Evolutionary conservation across 2,113 vertebrate genomes (phyloP).

Genomic region (Thunnus thynnus): DNA sequence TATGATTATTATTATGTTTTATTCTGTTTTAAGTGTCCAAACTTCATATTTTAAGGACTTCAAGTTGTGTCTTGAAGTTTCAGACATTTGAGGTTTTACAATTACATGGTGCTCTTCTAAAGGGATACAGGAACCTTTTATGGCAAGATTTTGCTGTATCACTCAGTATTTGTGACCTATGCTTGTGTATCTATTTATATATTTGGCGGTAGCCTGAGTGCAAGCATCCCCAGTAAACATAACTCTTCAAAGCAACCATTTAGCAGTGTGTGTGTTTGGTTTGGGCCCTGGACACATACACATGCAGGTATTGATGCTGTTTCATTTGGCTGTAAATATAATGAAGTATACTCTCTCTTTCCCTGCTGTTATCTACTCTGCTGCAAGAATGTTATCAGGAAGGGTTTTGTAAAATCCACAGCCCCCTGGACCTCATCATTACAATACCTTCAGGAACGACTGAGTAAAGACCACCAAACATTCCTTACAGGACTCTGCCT

Average conservation of each 20-base stretch:
- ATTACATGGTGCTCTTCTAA: too few relatives aligned
- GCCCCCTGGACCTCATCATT: background rate
- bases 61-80: background rate
- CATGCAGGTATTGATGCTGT: background rate
- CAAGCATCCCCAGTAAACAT: too few relatives aligned
- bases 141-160: background rate
- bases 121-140: too few relatives aligned
- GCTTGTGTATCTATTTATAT: background rate
- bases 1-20: background rate
- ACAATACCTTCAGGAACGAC: background rate
- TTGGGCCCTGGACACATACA: background rate
- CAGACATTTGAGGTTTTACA: background rate
- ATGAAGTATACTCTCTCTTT: background rate
- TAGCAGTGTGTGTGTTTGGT: background rate
- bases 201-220: background rate
- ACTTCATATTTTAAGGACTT: too few relatives aligned
- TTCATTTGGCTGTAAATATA: background rate
- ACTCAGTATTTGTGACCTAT: background rate
- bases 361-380: constrained; percentile 13
- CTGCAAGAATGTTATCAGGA: background rate
- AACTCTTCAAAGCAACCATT: background rate
- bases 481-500: background rate
- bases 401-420: background rate
- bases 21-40: background rate
- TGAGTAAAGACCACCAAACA: background rate